Percentiles rank a stretch among this genome's conserved stretches.
Conservation (phyloP, 2,797 vertebrate species). For the Lutjanus argentimaculatus region DNA sequence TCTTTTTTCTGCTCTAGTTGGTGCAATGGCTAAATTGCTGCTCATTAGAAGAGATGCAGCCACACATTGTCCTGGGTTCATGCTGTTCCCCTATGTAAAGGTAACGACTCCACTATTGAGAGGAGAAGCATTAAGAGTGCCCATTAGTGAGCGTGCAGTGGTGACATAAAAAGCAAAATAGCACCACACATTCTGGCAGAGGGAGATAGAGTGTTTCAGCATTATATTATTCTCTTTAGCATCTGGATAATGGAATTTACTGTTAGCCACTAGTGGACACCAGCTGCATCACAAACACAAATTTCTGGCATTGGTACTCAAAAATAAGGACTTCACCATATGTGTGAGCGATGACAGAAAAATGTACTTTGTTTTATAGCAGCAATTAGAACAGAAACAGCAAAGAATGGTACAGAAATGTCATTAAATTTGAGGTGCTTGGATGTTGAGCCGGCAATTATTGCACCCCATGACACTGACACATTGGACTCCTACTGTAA, state of each 20-base stretch:
- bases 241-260: constrained; percentile 40
- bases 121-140: constrained; percentile 37
- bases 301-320: constrained; percentile 1
- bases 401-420: neutral
- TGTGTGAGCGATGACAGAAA: neutral
- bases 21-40: constrained; percentile 52
- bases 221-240: constrained; percentile 33
- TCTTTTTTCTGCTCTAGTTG: constrained; percentile 38
- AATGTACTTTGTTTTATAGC: neutral
- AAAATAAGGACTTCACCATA: constrained; percentile 20
- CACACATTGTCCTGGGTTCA: constrained; percentile 43
- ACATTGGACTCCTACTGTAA: neutral
- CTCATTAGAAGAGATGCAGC: constrained; percentile 59
- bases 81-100: constrained; percentile 36
- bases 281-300: constrained; percentile 35
- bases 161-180: constrained; percentile 59
- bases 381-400: constrained; percentile 8
- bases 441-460: neutral
- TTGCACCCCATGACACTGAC: neutral
- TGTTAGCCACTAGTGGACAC: constrained; percentile 35
- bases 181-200: constrained; percentile 24
- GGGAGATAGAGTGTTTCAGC: constrained; percentile 27
- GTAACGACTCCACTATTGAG: constrained; percentile 49
- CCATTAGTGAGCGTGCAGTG: constrained; percentile 50
- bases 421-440: constrained; percentile 10